Conservation (phyloP, 2,888 invertebrate species). For the Diaphora mendica region DNA sequence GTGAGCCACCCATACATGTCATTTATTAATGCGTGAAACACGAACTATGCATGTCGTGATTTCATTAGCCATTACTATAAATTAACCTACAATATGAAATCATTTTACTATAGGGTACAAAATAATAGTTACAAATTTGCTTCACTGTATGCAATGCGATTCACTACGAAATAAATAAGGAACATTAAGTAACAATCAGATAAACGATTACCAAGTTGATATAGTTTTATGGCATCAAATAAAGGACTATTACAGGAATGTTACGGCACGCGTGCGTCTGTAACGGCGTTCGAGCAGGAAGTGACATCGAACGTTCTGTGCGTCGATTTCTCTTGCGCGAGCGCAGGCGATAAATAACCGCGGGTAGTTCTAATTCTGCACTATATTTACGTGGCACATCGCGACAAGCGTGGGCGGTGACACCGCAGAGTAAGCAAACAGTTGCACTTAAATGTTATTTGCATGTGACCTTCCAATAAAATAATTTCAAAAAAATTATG, state of each 20-base stretch:
- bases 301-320: conserved; percentile 61
- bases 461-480: conserved; percentile 40
- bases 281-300: conserved; percentile 72
- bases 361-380: conserved; percentile 82
- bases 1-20: neutral
- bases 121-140: conserved; percentile 4
- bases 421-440: conserved; percentile 67
- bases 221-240: conserved; percentile 70
- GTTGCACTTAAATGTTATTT: conserved; percentile 64
- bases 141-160: conserved; percentile 1
- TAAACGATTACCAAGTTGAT: conserved; percentile 60
- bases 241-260: conserved; percentile 70
- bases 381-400: conserved; percentile 76
- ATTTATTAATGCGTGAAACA: neutral
- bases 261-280: conserved; percentile 58
- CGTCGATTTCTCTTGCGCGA: conserved; percentile 61
- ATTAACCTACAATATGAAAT: conserved; percentile 1
- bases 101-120: neutral
- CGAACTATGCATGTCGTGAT: conserved; percentile 1
- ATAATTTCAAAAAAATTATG: conserved; percentile 13
- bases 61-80: conserved; percentile 1
- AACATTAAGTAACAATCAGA: conserved; percentile 55
- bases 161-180: conserved; percentile 14
- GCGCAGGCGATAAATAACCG: conserved; percentile 75
- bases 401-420: conserved; percentile 69